Evolutionary conservation across 2,888 invertebrate species (phyloP).

Genomic region (Drosophila barbarae): DNA sequence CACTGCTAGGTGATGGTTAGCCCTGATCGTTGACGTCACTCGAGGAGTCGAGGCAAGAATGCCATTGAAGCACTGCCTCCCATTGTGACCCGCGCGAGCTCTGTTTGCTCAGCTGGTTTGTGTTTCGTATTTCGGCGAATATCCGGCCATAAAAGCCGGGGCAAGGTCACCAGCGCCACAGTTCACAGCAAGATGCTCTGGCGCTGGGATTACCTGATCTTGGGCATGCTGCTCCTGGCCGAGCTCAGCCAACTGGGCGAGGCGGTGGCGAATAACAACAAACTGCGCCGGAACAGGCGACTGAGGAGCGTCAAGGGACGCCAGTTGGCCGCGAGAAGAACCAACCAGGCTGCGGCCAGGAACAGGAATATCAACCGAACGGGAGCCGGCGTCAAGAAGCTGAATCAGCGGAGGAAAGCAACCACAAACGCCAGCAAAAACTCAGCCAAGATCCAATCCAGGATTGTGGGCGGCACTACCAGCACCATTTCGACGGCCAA

Average conservation of each 20-base stretch:
- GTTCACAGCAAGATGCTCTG: constrained; percentile 49
- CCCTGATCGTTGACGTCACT: constrained; percentile 42
- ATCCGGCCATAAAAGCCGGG: constrained; percentile 40
- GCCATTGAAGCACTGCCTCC: constrained; percentile 15
- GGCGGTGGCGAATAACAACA: constrained; percentile 2
- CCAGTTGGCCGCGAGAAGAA: constrained; percentile 1
- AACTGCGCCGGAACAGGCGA: constrained; percentile 2
- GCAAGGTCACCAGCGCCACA: constrained; percentile 32
- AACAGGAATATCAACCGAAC: not conserved
- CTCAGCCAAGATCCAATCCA: constrained; percentile 19
- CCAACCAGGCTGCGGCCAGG: constrained; percentile 2
- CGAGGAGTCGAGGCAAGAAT: constrained; percentile 17
- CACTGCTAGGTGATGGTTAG: constrained; percentile 52
- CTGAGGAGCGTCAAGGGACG: not conserved
- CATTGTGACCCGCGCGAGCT: constrained; percentile 19
- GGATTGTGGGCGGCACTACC: constrained; percentile 48
- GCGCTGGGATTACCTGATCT: constrained; percentile 46
- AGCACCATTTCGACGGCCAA: constrained; percentile 23
- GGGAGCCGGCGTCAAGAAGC: not conserved
- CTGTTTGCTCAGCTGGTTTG: constrained; percentile 60
- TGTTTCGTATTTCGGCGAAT: constrained; percentile 36
- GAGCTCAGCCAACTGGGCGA: constrained; percentile 20
- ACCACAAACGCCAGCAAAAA: not conserved
- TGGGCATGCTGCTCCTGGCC: constrained; percentile 42
- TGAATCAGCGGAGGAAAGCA: constrained; percentile 1